Evolutionary conservation across 1,140 invertebrate genomes (phyloP), one percentile per base, ranked within the genome.

Genomic region (Gonatopus flavifemur): DNA sequence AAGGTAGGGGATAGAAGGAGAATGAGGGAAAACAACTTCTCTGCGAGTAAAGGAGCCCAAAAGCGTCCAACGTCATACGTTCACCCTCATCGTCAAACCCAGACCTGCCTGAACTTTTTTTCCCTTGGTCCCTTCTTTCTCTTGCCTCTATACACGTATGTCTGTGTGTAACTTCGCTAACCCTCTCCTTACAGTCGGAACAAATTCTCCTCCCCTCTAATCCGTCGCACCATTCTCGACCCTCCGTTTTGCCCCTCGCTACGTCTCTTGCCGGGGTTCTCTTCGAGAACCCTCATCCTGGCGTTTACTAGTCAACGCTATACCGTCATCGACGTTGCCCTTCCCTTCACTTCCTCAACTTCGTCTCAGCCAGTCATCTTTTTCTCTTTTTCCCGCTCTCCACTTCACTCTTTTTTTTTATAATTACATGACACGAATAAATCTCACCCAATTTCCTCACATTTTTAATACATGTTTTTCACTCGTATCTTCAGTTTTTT

Each of bases 31-130:
- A 63, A 49, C 54, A 59, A 52, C 49, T 46, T 59, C 52, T 54
- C 52, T 47, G 44, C 52, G 56, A 38, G 47, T 41, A 55, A 52
- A 44, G 52, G 52, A 52, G 46, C 41, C 48, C 46, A 55, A n/a
- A 47, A 57, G 59, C 48, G 57, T 45, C 59, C 58, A 59, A 63
- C 63, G 64, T 72, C 69, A 71, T 66, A 66, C 66, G 64, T 67
- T 69, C 67, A 74, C 70, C 71, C 71, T 73, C 65, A 59, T 61
- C 59, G n/a, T n/a, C 70, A 62, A 67, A 66, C 64, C 65, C 64
- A 71, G 72, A 75, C 73, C 73, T 74, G 67, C 68, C 73, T 67
- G 66, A 75, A 76, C 72, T 72, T 67, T 76, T 74, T 74, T 72
- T 72, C 68, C 64, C 66, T 69, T 72, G 61, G 63, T 68, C 66